Evolutionary conservation across 2,888 invertebrate genomes (phyloP).

Genomic region (Acrobasis repandana): DNA sequence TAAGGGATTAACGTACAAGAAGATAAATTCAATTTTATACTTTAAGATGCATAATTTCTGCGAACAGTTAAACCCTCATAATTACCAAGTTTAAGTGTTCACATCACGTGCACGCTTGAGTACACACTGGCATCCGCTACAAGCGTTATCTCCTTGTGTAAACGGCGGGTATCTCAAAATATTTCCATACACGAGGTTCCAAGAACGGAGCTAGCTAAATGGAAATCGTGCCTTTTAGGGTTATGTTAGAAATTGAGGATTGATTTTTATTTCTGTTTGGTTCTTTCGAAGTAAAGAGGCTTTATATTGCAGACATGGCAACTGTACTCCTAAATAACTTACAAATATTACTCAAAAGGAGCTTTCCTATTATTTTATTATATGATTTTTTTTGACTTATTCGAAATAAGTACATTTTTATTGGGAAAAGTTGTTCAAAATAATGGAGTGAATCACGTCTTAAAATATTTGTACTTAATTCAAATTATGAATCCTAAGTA

Average conservation of each 20-base stretch:
- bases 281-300: background rate
- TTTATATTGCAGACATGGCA: background rate
- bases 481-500: no score
- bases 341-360: no score
- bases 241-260: conserved; percentile 9
- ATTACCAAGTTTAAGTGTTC: conserved; percentile 19
- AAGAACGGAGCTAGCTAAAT: conserved; percentile 26
- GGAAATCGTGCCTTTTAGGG: conserved; percentile 18
- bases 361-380: no score
- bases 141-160: conserved; percentile 32
- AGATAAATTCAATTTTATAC: background rate
- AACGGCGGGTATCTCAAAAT: conserved; percentile 35
- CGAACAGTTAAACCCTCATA: conserved; percentile 16
- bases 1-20: background rate
- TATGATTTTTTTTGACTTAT: no score
- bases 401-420: no score
- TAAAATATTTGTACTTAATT: no score
- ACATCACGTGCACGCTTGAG: conserved; percentile 26
- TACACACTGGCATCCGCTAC: conserved; percentile 34
- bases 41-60: conserved; percentile 7
- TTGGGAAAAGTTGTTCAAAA: no score
- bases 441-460: no score
- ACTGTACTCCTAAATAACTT: background rate
- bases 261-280: no score
- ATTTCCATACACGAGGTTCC: conserved; percentile 34